Base-by-base conservation (phyloP, 1,140 invertebrate species). In the Bilobella aurantiaca region DNA sequence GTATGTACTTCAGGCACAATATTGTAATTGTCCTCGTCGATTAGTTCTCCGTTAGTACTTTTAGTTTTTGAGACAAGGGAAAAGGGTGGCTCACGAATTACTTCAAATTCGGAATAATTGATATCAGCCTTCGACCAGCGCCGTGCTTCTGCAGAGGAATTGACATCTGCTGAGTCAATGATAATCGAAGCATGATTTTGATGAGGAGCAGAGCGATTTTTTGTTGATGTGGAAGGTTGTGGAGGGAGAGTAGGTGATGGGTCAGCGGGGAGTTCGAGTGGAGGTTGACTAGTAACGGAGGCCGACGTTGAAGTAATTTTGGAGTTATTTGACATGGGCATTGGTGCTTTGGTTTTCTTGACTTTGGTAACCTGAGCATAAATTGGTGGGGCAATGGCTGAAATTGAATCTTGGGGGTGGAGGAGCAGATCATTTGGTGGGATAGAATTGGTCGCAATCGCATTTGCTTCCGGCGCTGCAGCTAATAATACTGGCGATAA, bases 21-120 rank as follows among this genome's bases (percentile, higher is more conserved):
- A 34, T 72, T 72, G 63, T 72, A 72, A 58, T 72, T 72, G 47
- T 72, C 70, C 61, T 72, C 70, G 47, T 72, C 70, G 12, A 71
- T 57, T 46, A 68, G 27, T 37, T 67, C 58, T 5, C 31, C 57
- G 5, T 31, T 23, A 14, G 37, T 3, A 12, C 30, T 3, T 16
- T 5, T 62, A 3, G 31, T 16, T 37, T 3, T 62, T 3, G 59
- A 62, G 42, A 21, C 37, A 16, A 34, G 29, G 3, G 29, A 21
- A 58, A 67, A 64, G 18, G 67, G 37, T 0, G 60, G 60, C 47
- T 72, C 71, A 37, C 71, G 53, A 25, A 72, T 66, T 12, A 72
- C 66, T 34, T 72, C 71, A 42, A 72, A 72, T 65, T 72, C 71
- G 5, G 71, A 72, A 30, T 68, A 72, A 49, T 62, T 68, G 47